Conservation (phyloP, 2,797 vertebrate genomes). For the Labeo calbasu region DNA sequence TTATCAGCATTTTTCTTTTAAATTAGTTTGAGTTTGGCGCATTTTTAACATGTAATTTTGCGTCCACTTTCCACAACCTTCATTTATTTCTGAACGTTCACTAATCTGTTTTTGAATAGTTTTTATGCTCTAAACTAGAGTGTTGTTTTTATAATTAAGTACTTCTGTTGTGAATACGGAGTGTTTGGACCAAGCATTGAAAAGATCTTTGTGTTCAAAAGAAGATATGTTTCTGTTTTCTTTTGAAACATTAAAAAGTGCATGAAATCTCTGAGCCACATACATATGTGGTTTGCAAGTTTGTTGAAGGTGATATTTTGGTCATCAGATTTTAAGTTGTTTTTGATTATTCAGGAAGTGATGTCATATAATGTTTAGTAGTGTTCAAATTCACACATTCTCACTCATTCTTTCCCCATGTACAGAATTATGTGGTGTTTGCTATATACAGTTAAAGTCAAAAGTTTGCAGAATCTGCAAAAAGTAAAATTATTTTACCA, state of each 20-base stretch:
- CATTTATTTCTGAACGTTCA: background rate
- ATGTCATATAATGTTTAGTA: background rate
- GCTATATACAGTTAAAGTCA: background rate
- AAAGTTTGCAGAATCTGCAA: too few species aligned
- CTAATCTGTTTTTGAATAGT: background rate
- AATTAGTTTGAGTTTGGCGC: background rate
- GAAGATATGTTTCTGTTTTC: background rate
- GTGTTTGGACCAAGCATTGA: background rate
- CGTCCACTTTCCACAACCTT: background rate
- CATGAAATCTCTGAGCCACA: background rate
- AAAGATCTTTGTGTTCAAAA: background rate
- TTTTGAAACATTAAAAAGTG: background rate
- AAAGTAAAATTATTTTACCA: too few species aligned
- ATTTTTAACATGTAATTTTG: background rate
- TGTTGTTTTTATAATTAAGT: background rate
- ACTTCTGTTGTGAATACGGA: background rate
- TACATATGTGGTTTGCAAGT: background rate
- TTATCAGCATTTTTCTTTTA: constrained; percentile 5
- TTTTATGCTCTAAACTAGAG: background rate
- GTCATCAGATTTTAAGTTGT: background rate
- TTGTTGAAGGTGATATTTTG: background rate
- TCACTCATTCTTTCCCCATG: background rate
- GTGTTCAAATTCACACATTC: background rate
- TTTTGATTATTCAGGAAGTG: background rate
- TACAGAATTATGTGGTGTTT: background rate